A percentile compares a stretch with the other conserved stretches of the same genome.
Conservation (phyloP, 2,888 invertebrate genomes). For the Molorchus minor region DNA sequence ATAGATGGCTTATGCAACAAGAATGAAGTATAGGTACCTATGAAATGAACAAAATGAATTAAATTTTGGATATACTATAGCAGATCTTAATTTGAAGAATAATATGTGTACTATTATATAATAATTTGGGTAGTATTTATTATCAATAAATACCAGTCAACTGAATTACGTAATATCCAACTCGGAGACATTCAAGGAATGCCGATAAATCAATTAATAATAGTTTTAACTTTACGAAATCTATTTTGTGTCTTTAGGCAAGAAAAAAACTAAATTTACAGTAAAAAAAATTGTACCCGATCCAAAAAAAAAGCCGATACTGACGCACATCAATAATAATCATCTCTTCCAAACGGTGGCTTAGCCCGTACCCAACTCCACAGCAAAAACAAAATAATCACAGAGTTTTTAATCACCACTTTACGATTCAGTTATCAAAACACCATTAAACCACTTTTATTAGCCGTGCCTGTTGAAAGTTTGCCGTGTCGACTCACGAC, state of each 20-base stretch:
- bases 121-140: too few relatives aligned
- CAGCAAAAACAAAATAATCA: slow-evolving; percentile 25
- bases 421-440: slow-evolving; percentile 23
- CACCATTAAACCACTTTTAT: slow-evolving; percentile 25
- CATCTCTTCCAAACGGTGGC: slow-evolving; percentile 7
- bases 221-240: background rate
- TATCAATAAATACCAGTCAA: too few relatives aligned
- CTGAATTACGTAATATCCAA: too few relatives aligned
- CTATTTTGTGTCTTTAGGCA: slow-evolving; percentile 9
- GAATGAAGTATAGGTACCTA: too few relatives aligned
- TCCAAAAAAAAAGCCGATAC: slow-evolving; percentile 25
- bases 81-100: too few relatives aligned
- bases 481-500: slow-evolving; percentile 33
- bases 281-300: slow-evolving; percentile 25
- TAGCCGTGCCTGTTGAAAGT: slow-evolving; percentile 28
- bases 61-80: too few relatives aligned
- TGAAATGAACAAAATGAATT: too few relatives aligned
- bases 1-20: background rate
- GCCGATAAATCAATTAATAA: background rate
- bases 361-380: slow-evolving; percentile 11
- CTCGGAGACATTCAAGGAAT: background rate
- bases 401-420: slow-evolving; percentile 27
- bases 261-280: slow-evolving; percentile 28
- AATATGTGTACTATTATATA: too few relatives aligned
- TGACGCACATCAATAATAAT: slow-evolving; percentile 17